A percentile compares a stretch with the other conserved stretches of the same genome.
Conservation (phyloP, 2,113 vertebrate genomes). For the Accipiter cooperii region DNA sequence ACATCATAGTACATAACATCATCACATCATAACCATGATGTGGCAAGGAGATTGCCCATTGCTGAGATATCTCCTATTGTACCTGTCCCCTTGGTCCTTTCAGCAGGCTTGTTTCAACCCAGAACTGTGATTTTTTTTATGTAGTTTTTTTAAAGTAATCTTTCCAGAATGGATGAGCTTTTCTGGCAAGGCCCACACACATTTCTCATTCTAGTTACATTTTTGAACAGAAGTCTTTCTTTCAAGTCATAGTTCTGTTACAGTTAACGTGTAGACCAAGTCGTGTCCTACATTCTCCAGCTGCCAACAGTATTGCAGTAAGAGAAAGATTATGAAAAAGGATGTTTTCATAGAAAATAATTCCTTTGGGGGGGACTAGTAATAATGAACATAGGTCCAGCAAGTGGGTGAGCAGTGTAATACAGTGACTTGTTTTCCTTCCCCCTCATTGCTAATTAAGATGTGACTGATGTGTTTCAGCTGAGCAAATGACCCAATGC, state of each 20-base stretch:
- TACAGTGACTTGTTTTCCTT: background rate
- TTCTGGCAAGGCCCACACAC: background rate
- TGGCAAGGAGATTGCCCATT: background rate
- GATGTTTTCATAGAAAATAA: background rate
- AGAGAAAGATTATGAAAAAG: background rate
- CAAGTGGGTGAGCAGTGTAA: background rate
- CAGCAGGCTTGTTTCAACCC: background rate
- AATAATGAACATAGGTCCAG: background rate
- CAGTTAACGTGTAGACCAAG: background rate
- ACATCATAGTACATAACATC: background rate
- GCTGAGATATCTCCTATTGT: background rate
- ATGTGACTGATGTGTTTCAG: background rate
- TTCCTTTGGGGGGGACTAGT: background rate
- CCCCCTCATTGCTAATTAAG: background rate
- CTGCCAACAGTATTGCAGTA: background rate
- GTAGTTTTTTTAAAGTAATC: background rate
- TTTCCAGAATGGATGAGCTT: background rate
- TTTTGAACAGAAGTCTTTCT: background rate
- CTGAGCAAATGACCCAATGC: background rate
- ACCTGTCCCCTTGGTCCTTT: background rate
- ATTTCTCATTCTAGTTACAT: background rate
- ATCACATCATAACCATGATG: background rate
- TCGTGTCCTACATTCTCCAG: background rate
- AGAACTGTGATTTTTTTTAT: background rate
- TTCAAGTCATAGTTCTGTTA: background rate